Base-by-base conservation (phyloP, 2,888 invertebrate species). In the Brenthis ino region DNA sequence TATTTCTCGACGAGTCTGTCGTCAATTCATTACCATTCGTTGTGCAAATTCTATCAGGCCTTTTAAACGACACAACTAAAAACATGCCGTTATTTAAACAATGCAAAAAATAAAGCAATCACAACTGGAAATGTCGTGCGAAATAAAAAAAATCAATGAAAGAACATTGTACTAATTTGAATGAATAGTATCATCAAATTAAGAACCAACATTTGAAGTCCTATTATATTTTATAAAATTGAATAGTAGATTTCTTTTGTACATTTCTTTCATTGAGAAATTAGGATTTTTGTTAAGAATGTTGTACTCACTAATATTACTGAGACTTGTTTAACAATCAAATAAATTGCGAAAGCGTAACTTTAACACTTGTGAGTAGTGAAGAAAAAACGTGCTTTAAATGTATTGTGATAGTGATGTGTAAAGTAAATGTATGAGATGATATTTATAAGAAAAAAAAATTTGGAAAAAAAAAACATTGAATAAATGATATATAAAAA, bases 31-130 rank as follows among this genome's bases (percentile, higher is more conserved):
- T 85, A 72, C 79, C 80, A 74, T 82, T 85, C 67, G 83, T 77
- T n/a, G 84, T 76, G 16, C 79, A 82, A 68, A 87, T 85, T 80
- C 83, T 89, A 80, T 94, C 93, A 78, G 94, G 94, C 87, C 96
- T 96, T 95, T 96, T 97, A 95, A 96, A 97, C 80, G 97, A 96
- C 90, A 97, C 96, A 94, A 96, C 96, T 96, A 94, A 93, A 73
- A 82, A 78, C 77, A 86, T 87, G 87, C 86, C 80, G 83, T 80
- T 80, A 79, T 76, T 75, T 77, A 75, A 77, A 65, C 24, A 56
- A 48, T 53, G 63, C 63, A 68, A 68, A 57, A 20, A 28, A 57
- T 37, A 60, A 67, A 6, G 33, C n/a, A 63, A 64, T 20, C n/a
- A 24, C n/a, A 48, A 28, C 50, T 24, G 14, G 3, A 48, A 24